Percentiles rank a stretch among this genome's conserved stretches.
These are phyloP conservation scores for Scaptodrosophila latifasciaeformis DNA, from an alignment of 2,888 invertebrate species.

Conservation along the genomic window DNA sequence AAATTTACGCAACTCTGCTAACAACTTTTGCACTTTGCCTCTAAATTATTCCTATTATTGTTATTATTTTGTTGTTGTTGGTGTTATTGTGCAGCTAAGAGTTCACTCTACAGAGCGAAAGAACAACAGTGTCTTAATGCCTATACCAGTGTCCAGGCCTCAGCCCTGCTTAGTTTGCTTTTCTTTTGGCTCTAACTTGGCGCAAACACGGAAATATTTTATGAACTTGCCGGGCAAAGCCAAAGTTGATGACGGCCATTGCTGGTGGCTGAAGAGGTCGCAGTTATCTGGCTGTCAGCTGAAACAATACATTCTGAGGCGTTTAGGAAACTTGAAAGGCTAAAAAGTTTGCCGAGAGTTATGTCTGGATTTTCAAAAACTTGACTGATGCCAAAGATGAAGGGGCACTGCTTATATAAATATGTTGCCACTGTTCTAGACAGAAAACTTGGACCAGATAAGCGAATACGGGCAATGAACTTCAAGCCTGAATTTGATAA, in stretches of 20 bases:
- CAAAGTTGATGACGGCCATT: slow-evolving; percentile 30
- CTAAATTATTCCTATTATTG: slow-evolving; percentile 8
- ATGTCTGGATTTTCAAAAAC: too few relatives aligned
- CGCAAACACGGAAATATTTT: slow-evolving; percentile 29
- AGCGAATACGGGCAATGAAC: too few relatives aligned
- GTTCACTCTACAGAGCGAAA: neutral
- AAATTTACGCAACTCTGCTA: neutral
- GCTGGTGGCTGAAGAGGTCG: neutral
- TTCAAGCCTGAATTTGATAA: too few relatives aligned
- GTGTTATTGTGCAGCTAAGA: neutral
- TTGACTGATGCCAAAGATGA: too few relatives aligned
- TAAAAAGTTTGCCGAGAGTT: slow-evolving; percentile 9
- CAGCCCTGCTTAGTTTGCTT: neutral
- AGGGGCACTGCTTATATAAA: too few relatives aligned
- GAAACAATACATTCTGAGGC: slow-evolving; percentile 25
- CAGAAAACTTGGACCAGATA: too few relatives aligned
- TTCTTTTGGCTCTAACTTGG: slow-evolving; percentile 7
- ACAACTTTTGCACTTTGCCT: neutral
- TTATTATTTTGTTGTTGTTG: slow-evolving; percentile 11
- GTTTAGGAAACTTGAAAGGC: slow-evolving; percentile 3
- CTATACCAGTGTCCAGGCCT: neutral
- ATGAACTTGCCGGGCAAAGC: slow-evolving; percentile 19
- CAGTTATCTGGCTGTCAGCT: slow-evolving; percentile 27
- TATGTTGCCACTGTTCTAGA: too few relatives aligned
- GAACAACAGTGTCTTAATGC: neutral